phyloP scores from a whole-genome alignment of 2,888 invertebrate species.

The Scaptomyza parva region DNA sequence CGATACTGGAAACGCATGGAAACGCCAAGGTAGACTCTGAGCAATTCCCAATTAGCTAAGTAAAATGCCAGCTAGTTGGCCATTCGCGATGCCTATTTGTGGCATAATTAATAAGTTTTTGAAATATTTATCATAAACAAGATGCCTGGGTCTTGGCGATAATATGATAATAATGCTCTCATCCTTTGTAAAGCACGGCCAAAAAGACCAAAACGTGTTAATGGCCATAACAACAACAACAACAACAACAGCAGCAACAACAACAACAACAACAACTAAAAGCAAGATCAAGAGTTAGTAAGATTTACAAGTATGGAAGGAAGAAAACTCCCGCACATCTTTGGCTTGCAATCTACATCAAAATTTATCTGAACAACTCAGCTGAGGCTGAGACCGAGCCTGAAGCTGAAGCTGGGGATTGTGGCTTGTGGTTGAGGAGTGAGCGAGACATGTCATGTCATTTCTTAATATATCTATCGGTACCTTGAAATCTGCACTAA shows the following conservation, averaged over 20 bases:
- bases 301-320: constrained; percentile 45
- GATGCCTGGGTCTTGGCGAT: constrained; percentile 57
- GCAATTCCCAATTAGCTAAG: constrained; percentile 68
- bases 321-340: constrained; percentile 56
- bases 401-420: constrained; percentile 16
- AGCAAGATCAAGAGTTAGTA: constrained; percentile 5
- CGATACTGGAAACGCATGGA: constrained; percentile 17
- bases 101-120: constrained; percentile 78
- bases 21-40: constrained; percentile 27
- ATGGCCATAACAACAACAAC: constrained; percentile 46
- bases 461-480: constrained; percentile 80
- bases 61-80: constrained; percentile 54
- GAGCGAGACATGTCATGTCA: constrained; percentile 79
- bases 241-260: constrained; percentile 11
- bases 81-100: constrained; percentile 60
- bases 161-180: constrained; percentile 65
- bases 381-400: too few species aligned
- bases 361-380: constrained; percentile 67
- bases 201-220: constrained; percentile 69
- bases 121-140: constrained; percentile 77
- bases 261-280: too few species aligned
- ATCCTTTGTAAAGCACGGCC: constrained; percentile 62
- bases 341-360: constrained; percentile 71
- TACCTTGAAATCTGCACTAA: constrained; percentile 76
- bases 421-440: constrained; percentile 34